Evolutionary conservation across 2,888 invertebrate genomes (phyloP).

Genomic region (Xylocampa areola): DNA sequence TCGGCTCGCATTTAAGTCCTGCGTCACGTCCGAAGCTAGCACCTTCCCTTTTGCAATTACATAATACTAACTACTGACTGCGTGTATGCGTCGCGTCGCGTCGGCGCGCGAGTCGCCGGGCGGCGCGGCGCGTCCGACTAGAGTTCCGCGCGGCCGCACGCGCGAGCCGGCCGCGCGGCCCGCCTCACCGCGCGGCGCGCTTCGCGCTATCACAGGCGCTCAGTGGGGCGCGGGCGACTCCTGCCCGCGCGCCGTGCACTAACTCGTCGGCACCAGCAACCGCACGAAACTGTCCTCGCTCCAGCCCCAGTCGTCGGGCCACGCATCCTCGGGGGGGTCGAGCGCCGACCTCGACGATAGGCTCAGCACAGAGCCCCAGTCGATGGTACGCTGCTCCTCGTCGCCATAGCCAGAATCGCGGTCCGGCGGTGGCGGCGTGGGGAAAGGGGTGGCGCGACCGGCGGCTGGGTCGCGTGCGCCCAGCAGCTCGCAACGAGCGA

Average conservation of each 20-base stretch:
- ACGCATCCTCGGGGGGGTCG: constrained; percentile 95
- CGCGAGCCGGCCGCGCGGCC: constrained; percentile 70
- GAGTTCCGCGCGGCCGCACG: constrained; percentile 59
- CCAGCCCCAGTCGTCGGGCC: constrained; percentile 91
- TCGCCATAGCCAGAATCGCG: constrained; percentile 94
- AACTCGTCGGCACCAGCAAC: constrained; percentile 92
- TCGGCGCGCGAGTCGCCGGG: constrained; percentile 71
- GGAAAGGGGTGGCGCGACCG: constrained; percentile 93
- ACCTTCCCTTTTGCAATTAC: constrained; percentile 89
- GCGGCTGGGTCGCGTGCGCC: constrained; percentile 81
- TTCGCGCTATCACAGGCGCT: constrained; percentile 85
- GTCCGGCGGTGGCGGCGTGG: constrained; percentile 89
- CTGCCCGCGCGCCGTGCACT: constrained; percentile 88
- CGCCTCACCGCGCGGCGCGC: constrained; percentile 72
- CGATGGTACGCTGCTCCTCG: constrained; percentile 94
- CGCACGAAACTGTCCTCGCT: constrained; percentile 93
- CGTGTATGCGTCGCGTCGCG: constrained; percentile 73
- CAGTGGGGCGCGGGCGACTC: constrained; percentile 85
- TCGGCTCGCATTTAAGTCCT: constrained; percentile 88
- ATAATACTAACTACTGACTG: constrained; percentile 89
- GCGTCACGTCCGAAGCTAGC: constrained; percentile 90
- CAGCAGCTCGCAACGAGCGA: constrained; percentile 91
- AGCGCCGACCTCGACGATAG: constrained; percentile 96
- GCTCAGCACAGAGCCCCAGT: constrained; percentile 97
- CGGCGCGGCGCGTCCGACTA: constrained; percentile 65